These are phyloP conservation scores for Hirtodrosophila confusa DNA, from an alignment of 2,888 invertebrate genomes.

Conservation along the genomic window DNA sequence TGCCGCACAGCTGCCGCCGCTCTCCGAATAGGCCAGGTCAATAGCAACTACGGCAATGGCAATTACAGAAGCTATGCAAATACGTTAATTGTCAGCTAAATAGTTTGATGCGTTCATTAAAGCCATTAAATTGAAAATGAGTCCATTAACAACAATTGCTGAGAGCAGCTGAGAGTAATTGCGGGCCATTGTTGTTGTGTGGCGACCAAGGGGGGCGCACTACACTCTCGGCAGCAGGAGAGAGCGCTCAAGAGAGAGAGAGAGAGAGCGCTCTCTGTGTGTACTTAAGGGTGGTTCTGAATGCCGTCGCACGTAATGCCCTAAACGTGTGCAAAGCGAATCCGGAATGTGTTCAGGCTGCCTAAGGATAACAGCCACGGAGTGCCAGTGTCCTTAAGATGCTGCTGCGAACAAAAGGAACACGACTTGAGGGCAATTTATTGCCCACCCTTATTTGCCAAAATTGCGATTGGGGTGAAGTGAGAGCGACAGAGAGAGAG, in stretches of 20 bases:
- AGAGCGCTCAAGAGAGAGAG: neutral
- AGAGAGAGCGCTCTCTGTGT: neutral
- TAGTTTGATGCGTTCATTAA: constrained; percentile 58
- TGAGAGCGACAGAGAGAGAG: constrained; percentile 18
- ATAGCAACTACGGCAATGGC: no score
- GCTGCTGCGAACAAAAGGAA: constrained; percentile 22
- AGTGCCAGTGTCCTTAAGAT: constrained; percentile 46
- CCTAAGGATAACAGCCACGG: constrained; percentile 31
- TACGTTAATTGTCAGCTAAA: constrained; percentile 23
- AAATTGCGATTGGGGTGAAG: constrained; percentile 43
- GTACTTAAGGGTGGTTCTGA: constrained; percentile 39
- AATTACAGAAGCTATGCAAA: constrained; percentile 19
- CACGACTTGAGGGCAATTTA: constrained; percentile 45
- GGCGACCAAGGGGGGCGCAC: constrained; percentile 6
- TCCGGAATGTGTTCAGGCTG: constrained; percentile 39
- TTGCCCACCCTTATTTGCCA: constrained; percentile 49
- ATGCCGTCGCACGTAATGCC: constrained; percentile 42
- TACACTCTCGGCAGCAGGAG: neutral
- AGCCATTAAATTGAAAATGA: constrained; percentile 48
- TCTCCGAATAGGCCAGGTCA: no score
- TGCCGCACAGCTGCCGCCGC: neutral
- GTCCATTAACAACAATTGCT: constrained; percentile 46
- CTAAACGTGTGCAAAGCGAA: constrained; percentile 42
- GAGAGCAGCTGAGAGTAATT: constrained; percentile 16
- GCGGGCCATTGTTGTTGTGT: constrained; percentile 17